phyloP scores from a whole-genome alignment of 2,113 vertebrate species.

The Piprites chloris region DNA sequence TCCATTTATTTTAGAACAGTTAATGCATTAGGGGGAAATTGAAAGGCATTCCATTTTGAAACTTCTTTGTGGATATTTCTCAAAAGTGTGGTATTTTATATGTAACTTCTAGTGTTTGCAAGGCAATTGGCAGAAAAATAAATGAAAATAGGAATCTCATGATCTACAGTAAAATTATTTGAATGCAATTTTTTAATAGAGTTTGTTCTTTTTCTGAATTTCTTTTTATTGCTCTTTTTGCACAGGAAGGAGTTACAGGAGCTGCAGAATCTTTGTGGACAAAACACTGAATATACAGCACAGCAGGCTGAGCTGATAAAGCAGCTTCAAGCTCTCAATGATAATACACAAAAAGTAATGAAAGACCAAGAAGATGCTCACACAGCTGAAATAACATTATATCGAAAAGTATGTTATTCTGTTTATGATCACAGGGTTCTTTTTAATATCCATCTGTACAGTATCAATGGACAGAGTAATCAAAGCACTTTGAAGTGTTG shows the following conservation, averaged over 20 bases:
- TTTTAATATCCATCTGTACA: neutral
- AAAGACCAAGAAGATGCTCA: slow-evolving; percentile 86
- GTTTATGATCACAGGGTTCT: neutral
- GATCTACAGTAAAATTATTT: slow-evolving; percentile 33
- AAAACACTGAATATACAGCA: slow-evolving; percentile 78
- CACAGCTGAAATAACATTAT: slow-evolving; percentile 80
- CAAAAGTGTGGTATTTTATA: slow-evolving; percentile 37
- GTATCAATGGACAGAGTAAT: neutral
- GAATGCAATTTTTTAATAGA: neutral
- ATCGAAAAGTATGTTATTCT: slow-evolving; percentile 80
- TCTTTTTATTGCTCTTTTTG: slow-evolving; percentile 57
- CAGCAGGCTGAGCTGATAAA: slow-evolving; percentile 88
- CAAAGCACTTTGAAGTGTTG: neutral
- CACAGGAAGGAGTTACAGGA: slow-evolving; percentile 82
- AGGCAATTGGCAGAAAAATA: slow-evolving; percentile 35
- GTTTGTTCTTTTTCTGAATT: slow-evolving; percentile 3
- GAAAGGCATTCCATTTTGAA: slow-evolving; percentile 34
- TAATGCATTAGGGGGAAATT: slow-evolving; percentile 36
- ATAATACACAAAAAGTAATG: slow-evolving; percentile 84
- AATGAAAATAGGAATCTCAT: slow-evolving; percentile 16
- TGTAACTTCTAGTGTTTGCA: slow-evolving; percentile 46
- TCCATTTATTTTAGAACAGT: slow-evolving; percentile 40
- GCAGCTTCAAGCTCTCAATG: slow-evolving; percentile 86
- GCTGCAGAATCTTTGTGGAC: slow-evolving; percentile 81
- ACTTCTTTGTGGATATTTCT: slow-evolving; percentile 40